phyloP scores from a whole-genome alignment of 1,140 invertebrate species.

The Hyposmocoma kahamanoa region DNA sequence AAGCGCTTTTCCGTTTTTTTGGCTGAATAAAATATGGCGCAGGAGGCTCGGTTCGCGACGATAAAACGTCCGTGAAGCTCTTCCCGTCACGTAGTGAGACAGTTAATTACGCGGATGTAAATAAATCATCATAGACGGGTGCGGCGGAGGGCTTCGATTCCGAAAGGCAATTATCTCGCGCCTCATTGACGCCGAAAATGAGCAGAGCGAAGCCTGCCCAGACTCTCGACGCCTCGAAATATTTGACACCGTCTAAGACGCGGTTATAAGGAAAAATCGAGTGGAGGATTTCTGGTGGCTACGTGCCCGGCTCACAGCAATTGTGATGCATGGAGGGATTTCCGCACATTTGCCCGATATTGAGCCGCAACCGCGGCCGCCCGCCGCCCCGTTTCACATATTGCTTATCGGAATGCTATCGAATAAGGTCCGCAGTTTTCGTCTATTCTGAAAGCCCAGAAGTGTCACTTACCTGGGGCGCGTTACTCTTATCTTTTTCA shows the following conservation, averaged over 20 bases:
- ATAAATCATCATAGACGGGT: conserved; percentile 70
- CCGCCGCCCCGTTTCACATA: conserved; percentile 27
- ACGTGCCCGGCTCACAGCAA: conserved; percentile 38
- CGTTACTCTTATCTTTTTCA: conserved; percentile 22
- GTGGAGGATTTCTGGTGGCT: conserved; percentile 41
- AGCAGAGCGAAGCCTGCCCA: conserved; percentile 31
- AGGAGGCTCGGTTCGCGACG: conserved; percentile 43
- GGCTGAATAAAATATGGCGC: conserved; percentile 54
- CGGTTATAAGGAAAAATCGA: conserved; percentile 48
- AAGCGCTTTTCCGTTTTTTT: conserved; percentile 52
- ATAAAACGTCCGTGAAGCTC: conserved; percentile 59
- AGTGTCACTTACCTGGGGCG: conserved; percentile 26
- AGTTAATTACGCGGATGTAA: conserved; percentile 72
- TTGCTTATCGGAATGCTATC: conserved; percentile 45
- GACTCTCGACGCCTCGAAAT: conserved; percentile 29
- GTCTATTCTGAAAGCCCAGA: conserved; percentile 20
- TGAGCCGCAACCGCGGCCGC: conserved; percentile 27
- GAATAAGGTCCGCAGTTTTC: conserved; percentile 36
- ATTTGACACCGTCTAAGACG: conserved; percentile 43
- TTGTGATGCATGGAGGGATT: conserved; percentile 48
- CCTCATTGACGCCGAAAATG: conserved; percentile 65
- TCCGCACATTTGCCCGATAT: conserved; percentile 35
- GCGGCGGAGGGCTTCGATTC: conserved; percentile 58
- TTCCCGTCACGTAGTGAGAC: conserved; percentile 69
- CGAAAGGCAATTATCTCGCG: conserved; percentile 66